Percentiles rank a stretch among this genome's conserved stretches.
These are phyloP conservation scores for Callorhinus ursinus DNA, from an alignment of 2,113 vertebrate genomes.

Conservation along the genomic window DNA sequence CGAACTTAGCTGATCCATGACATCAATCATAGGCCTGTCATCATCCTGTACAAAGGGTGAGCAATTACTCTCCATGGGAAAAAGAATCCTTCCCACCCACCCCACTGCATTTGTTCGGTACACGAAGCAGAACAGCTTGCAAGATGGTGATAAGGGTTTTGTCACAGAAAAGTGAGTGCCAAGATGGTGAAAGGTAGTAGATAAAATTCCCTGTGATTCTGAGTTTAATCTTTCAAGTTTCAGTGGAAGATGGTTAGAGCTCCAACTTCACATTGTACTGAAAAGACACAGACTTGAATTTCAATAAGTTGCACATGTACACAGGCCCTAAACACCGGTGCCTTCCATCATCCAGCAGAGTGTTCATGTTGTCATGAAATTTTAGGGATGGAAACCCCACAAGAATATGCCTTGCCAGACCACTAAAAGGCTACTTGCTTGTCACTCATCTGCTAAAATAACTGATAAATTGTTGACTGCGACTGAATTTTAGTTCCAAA, in stretches of 20 bases:
- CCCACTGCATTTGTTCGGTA: slow-evolving; percentile 6
- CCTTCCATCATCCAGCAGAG: slow-evolving; percentile 68
- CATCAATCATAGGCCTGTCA: slow-evolving; percentile 98
- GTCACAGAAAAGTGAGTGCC: slow-evolving; percentile 1
- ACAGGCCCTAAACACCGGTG: slow-evolving; percentile 64
- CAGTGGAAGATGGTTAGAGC: slow-evolving; percentile 67
- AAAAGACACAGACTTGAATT: slow-evolving; percentile 74
- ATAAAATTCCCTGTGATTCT: neutral
- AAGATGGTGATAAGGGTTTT: slow-evolving; percentile 51
- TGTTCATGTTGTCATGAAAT: slow-evolving; percentile 67
- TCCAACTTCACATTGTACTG: slow-evolving; percentile 42
- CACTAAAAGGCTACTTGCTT: slow-evolving; percentile 8
- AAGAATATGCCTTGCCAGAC: neutral
- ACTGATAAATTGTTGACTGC: neutral
- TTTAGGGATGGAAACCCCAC: neutral
- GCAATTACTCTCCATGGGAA: slow-evolving; percentile 55
- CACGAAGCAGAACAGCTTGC: slow-evolving; percentile 38
- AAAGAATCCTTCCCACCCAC: neutral
- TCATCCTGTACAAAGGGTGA: slow-evolving; percentile 90
- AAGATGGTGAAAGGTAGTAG: neutral
- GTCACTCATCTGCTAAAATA: neutral
- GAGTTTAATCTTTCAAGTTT: slow-evolving; percentile 27
- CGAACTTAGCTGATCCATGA: slow-evolving; percentile 98
- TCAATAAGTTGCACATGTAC: slow-evolving; percentile 54
- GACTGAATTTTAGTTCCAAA: slow-evolving; percentile 15